Conservation (phyloP, 2,797 vertebrate genomes). For the Eremophila alpestris region DNA sequence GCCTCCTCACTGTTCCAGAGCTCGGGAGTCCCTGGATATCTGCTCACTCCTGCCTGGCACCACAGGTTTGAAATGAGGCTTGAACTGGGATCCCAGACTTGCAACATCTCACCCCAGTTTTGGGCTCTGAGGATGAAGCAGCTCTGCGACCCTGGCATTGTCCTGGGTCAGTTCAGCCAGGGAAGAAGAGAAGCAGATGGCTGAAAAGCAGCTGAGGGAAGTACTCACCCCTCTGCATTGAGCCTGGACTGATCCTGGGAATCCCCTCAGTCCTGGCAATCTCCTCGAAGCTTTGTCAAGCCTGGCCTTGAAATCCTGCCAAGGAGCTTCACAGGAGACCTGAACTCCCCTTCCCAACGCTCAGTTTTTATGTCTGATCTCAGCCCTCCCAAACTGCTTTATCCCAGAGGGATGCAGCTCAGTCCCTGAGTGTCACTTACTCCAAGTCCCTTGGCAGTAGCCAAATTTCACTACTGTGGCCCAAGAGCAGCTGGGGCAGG, state of each 20-base stretch:
- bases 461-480: accelerated
- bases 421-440: accelerated
- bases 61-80: neutral
- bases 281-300: accelerated
- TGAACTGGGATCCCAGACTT: neutral
- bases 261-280: neutral
- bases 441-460: accelerated
- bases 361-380: neutral
- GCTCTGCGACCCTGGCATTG: accelerated
- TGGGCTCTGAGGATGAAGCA: neutral
- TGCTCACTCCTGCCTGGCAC: neutral
- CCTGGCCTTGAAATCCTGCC: neutral
- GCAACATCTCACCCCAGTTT: accelerated
- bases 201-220: neutral
- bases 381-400: neutral
- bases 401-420: neutral
- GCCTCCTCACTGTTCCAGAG: neutral
- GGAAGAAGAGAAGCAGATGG: neutral
- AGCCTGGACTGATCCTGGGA: neutral
- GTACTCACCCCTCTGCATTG: accelerated
- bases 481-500: neutral
- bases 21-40: accelerated
- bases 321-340: neutral
- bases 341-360: neutral
- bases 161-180: neutral